phyloP scores from a whole-genome alignment of 2,113 vertebrate genomes.

The Pteruthius melanotis region DNA sequence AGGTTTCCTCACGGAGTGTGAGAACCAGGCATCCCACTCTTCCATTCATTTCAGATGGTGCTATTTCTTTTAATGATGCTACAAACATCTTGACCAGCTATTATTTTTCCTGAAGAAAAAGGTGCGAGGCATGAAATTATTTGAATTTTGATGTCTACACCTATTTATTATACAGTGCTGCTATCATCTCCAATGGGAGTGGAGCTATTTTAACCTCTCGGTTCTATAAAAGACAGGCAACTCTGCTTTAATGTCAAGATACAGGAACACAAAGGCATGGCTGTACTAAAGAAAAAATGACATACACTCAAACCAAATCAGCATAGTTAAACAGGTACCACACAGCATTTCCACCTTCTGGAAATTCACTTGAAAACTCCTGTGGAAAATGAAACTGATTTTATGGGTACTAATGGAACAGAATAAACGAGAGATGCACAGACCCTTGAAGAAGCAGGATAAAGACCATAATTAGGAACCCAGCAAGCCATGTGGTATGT shows the following conservation, averaged over 20 bases:
- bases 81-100: not conserved
- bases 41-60: not conserved
- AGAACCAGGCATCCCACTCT: not conserved
- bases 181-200: not conserved
- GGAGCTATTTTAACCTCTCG: not conserved
- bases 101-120: not conserved
- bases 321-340: not conserved
- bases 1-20: rapidly evolving
- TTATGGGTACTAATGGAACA: not conserved
- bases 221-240: not conserved
- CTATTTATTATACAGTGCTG: not conserved
- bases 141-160: not conserved
- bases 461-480: not conserved
- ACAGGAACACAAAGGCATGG: not conserved
- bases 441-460: not conserved
- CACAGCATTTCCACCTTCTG: not conserved
- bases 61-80: not conserved
- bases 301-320: not conserved
- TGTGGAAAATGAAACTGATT: not conserved
- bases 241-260: not conserved
- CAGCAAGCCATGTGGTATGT: not conserved
- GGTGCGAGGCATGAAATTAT: not conserved
- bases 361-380: not conserved
- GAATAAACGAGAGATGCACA: not conserved
- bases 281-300: not conserved